Percentiles rank a stretch among this genome's conserved stretches.
Conservation (phyloP, 2,888 invertebrate species). For the Bombylius major region DNA sequence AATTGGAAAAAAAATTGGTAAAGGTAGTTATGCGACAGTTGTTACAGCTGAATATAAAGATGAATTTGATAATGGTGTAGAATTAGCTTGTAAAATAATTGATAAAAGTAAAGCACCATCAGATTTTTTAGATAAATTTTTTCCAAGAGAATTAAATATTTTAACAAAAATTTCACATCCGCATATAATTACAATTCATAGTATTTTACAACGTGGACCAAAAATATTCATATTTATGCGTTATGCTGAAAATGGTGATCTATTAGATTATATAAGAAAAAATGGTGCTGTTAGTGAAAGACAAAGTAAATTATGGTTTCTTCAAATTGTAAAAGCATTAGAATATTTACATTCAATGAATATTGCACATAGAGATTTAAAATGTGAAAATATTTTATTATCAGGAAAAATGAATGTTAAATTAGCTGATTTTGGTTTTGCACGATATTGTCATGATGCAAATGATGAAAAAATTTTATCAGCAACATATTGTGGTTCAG, state of each 20-base stretch:
- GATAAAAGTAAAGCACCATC: slow-evolving; percentile 77
- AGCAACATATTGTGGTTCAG: slow-evolving; percentile 90
- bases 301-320: slow-evolving; percentile 72
- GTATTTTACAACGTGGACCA: slow-evolving; percentile 69
- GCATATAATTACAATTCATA: slow-evolving; percentile 80
- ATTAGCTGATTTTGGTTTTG: slow-evolving; percentile 89
- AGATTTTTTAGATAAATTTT: slow-evolving; percentile 85
- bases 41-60: slow-evolving; percentile 74
- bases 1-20: slow-evolving; percentile 77
- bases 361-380: slow-evolving; percentile 83
- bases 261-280: slow-evolving; percentile 69
- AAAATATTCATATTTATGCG: slow-evolving; percentile 85
- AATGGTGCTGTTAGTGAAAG: slow-evolving; percentile 65
- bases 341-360: slow-evolving; percentile 73
- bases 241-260: slow-evolving; percentile 80
- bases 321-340: slow-evolving; percentile 71
- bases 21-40: slow-evolving; percentile 84
- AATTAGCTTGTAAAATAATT: slow-evolving; percentile 81
- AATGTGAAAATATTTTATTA: slow-evolving; percentile 81
- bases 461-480: slow-evolving; percentile 60
- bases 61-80: slow-evolving; percentile 45
- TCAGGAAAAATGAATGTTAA: slow-evolving; percentile 80
- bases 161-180: slow-evolving; percentile 80
- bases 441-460: slow-evolving; percentile 60
- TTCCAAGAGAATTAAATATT: slow-evolving; percentile 85